Percentiles rank a stretch among this genome's conserved stretches.
Conservation (phyloP, 2,797 vertebrate species). For the Gadopsis bispinosus region DNA sequence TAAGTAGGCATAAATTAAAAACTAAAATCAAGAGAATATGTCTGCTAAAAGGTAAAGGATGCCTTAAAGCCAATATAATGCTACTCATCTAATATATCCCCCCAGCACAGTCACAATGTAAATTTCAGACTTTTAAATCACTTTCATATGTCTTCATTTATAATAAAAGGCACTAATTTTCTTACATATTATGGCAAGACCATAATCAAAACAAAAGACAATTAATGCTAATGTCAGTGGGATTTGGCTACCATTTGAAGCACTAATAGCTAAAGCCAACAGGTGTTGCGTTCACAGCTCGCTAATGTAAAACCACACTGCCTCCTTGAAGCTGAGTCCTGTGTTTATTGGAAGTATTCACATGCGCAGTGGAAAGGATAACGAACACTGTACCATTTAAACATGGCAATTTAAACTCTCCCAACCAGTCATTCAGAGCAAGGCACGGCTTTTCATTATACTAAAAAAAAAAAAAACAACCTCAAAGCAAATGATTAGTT, state of each 20-base stretch:
- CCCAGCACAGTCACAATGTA: slow-evolving; percentile 4
- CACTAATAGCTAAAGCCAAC: background rate
- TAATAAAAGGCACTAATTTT: slow-evolving; percentile 45
- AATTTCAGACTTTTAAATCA: slow-evolving; percentile 13
- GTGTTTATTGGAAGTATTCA: slow-evolving; percentile 51
- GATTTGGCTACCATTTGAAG: slow-evolving; percentile 16
- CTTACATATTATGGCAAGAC: slow-evolving; percentile 14
- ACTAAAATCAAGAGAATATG: background rate
- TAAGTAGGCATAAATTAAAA: background rate
- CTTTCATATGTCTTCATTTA: slow-evolving; percentile 11
- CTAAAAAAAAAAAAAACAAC: slow-evolving; percentile 15
- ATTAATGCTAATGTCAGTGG: slow-evolving; percentile 9
- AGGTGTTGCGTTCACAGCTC: background rate
- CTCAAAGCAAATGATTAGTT: slow-evolving; percentile 21
- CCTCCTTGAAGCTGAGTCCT: slow-evolving; percentile 6
- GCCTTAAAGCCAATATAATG: slow-evolving; percentile 14
- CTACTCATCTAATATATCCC: background rate
- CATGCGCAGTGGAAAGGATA: slow-evolving; percentile 34
- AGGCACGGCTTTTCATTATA: slow-evolving; percentile 67
- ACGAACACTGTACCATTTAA: slow-evolving; percentile 19
- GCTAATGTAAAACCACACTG: slow-evolving; percentile 12
- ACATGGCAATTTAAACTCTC: slow-evolving; percentile 29
- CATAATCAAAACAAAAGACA: slow-evolving; percentile 12
- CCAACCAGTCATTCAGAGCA: slow-evolving; percentile 42
- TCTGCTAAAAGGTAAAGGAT: slow-evolving; percentile 6